Evolutionary conservation across 1,140 invertebrate species (phyloP), one percentile per base, ranked within the genome.

Genomic region (Sinella curviseta): DNA sequence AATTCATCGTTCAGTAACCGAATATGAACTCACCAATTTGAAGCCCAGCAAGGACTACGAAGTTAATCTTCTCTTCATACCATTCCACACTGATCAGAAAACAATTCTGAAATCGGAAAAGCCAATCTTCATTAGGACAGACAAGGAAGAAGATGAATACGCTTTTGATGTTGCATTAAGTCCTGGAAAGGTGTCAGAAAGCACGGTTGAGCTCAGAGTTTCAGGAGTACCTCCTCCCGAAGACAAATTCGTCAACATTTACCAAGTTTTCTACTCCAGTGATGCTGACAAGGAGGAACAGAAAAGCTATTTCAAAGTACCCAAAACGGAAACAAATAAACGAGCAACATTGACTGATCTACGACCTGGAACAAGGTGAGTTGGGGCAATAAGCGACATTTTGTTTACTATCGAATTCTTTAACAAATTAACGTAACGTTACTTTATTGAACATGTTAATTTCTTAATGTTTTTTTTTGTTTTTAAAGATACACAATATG

Each of bases 221-320:
- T 91, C 88, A 70, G 94, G 95, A 4, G 91, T 96, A 0, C 94
- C 95, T 2, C 91, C 93, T 84, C 95, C 95, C 0, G 92, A 94
- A 81, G 94, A 95, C 83, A 94, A 96, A 85, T 95, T 93, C 87
- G 93, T 97, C n/a, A 93, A 95, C 83, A 94, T 97, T 81, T 95
- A 93, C 86, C 90, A 94, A 81, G 93, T 94, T 1, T 93, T 94
- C 77, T 96, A 95, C 85, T 92, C 94, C 83, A 92, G 90, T 83
- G 92, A 93, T 84, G 76, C 81, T 17, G 82, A 86, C 2, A 91
- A 92, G 81, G 79, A 78, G 2, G 93, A 94, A 80, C 92, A 94
- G 81, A 92, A 92, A 0, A 94, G 92, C 84, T 92, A 91, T 0
- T 96, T 96, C 86, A 93, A 95, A 86, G 90, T 95, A 28, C 93